Evolutionary conservation across 2,888 invertebrate species (phyloP).

Genomic region (Steromphala cineraria): DNA sequence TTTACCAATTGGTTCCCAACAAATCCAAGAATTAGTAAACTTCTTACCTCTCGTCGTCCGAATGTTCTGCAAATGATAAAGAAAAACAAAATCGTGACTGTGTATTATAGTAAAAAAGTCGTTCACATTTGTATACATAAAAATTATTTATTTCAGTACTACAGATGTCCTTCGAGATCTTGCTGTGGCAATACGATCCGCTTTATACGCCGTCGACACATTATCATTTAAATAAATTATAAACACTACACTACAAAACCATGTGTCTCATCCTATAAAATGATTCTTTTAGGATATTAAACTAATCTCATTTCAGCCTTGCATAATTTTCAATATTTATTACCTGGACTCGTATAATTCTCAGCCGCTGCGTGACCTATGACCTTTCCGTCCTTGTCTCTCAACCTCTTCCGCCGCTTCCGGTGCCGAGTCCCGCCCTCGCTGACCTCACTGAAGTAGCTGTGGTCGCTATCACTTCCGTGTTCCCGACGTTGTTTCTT

Average conservation of each 20-base stretch:
- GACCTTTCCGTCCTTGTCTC: slow-evolving; percentile 70
- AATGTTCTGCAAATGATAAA: slow-evolving; percentile 6
- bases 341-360: slow-evolving; percentile 41
- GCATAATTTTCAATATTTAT: background rate
- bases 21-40: background rate
- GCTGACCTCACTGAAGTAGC: slow-evolving; percentile 70
- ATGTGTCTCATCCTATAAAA: no score
- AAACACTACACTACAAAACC: no score
- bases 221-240: no score
- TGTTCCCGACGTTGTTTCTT: slow-evolving; percentile 59
- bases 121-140: no score
- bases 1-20: background rate
- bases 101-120: no score
- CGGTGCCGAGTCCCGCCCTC: slow-evolving; percentile 67
- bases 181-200: no score
- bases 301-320: no score
- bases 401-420: slow-evolving; percentile 63
- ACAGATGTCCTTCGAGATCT: no score
- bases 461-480: slow-evolving; percentile 71
- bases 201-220: no score
- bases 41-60: slow-evolving; percentile 23
- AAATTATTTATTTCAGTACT: no score
- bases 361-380: slow-evolving; percentile 68
- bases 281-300: no score
- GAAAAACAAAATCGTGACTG: no score